Conservation (phyloP, 37 sponge, comb jelly and placozoan genomes). For the Eunapius fragilis region DNA sequence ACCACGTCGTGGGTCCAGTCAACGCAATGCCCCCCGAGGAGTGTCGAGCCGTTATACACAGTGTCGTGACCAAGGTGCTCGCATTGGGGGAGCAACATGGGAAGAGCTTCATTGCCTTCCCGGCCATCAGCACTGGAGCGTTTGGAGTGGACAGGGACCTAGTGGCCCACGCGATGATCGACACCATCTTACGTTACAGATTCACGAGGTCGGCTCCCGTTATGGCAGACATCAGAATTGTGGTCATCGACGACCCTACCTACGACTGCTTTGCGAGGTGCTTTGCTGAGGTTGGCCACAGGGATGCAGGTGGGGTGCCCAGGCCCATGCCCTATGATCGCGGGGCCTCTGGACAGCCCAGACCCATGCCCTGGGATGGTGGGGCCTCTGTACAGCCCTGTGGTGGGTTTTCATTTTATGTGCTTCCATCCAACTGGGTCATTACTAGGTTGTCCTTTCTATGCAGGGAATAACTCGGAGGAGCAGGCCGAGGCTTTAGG, state of each 20-base stretch:
- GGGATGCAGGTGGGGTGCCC: neutral
- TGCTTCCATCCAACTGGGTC: neutral
- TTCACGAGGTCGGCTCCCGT: constrained; percentile 15
- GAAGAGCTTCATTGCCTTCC: constrained; percentile 56
- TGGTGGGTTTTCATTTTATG: neutral
- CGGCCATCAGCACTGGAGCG: constrained; percentile 76
- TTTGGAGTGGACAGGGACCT: constrained; percentile 61
- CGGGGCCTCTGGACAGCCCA: too few relatives aligned
- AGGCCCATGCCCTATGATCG: neutral
- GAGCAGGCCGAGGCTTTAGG: neutral
- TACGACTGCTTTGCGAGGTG: constrained; percentile 20
- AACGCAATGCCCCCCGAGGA: neutral
- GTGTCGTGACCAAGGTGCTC: constrained; percentile 32
- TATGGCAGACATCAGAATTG: constrained; percentile 70
- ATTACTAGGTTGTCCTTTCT: neutral
- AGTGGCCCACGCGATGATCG: constrained; percentile 27
- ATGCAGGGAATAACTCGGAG: neutral
- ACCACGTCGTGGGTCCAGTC: constrained; percentile 76
- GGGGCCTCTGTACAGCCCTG: too few relatives aligned
- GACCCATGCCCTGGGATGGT: too few relatives aligned
- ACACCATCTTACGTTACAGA: constrained; percentile 28
- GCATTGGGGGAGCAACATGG: constrained; percentile 21
- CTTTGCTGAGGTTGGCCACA: neutral
- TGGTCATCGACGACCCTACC: constrained; percentile 64
- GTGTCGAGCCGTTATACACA: constrained; percentile 22